phyloP scores from a whole-genome alignment of 2,113 vertebrate species.

The Corynorhinus townsendii region DNA sequence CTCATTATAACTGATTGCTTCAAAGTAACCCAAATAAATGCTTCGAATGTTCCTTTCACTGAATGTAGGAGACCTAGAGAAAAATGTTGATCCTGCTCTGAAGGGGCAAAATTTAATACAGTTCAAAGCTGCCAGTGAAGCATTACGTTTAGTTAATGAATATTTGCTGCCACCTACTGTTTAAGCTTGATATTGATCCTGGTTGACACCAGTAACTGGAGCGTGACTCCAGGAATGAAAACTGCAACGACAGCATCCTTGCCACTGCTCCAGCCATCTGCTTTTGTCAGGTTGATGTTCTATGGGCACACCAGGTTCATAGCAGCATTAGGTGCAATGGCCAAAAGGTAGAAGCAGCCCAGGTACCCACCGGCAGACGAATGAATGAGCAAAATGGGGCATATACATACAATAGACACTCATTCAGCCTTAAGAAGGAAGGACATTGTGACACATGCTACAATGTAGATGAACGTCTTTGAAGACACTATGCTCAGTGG shows the following conservation, averaged over 20 bases:
- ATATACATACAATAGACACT: not conserved
- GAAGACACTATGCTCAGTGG: not conserved
- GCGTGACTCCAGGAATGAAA: not conserved
- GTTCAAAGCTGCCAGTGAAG: not conserved
- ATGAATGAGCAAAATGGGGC: not conserved
- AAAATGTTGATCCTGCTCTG: not conserved
- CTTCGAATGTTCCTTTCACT: not conserved
- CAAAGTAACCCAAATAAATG: not conserved
- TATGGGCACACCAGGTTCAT: not conserved
- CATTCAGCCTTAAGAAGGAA: not conserved
- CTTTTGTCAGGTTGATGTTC: not conserved
- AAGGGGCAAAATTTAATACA: not conserved
- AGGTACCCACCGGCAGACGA: not conserved
- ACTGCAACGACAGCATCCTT: not conserved
- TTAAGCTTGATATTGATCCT: conserved; percentile 56
- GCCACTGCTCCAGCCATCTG: not conserved
- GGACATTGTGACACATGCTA: not conserved
- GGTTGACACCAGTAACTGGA: not conserved
- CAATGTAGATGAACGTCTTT: not conserved
- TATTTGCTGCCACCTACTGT: conserved; percentile 83
- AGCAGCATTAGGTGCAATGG: not conserved
- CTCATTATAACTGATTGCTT: not conserved
- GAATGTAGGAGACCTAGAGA: not conserved
- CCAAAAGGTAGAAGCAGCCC: not conserved
- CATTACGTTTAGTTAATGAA: conserved; percentile 16